A percentile compares a stretch with the other conserved stretches of the same genome.
Evolutionary conservation across 2,888 invertebrate species (phyloP).

Genomic region (Lepetodrilus schrolli): DNA sequence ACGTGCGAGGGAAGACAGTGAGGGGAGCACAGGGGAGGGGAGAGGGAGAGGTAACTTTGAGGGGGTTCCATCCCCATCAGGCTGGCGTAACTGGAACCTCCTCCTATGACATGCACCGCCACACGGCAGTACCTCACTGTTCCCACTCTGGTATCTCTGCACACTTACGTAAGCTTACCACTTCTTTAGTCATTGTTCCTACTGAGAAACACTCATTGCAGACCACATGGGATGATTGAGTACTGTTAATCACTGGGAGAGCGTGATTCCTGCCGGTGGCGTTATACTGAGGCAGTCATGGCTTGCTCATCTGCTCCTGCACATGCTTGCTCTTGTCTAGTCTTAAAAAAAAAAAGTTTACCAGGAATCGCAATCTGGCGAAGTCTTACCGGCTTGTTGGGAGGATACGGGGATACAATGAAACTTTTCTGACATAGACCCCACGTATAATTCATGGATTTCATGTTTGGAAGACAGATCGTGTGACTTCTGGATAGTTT

Average conservation of each 20-base stretch:
- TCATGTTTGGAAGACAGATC: background rate
- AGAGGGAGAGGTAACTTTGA: background rate
- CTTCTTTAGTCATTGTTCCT: background rate
- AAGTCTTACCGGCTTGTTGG: background rate
- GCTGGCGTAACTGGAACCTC: background rate
- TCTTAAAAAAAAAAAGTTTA: too few relatives aligned
- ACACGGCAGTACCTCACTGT: background rate
- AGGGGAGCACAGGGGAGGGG: background rate
- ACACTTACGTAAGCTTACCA: background rate
- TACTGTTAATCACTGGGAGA: background rate
- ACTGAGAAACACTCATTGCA: too few relatives aligned
- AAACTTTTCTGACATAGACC: background rate
- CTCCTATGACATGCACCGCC: background rate
- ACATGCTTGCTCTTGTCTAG: conserved; percentile 19
- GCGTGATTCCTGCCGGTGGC: background rate
- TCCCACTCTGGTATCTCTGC: too few relatives aligned
- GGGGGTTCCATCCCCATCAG: conserved; percentile 10
- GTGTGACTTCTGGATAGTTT: background rate
- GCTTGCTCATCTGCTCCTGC: background rate
- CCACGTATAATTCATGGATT: background rate
- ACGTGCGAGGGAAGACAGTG: background rate
- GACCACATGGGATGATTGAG: too few relatives aligned
- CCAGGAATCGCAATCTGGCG: too few relatives aligned
- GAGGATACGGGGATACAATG: background rate
- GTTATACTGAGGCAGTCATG: conserved; percentile 16